phyloP scores from a whole-genome alignment of 1,140 invertebrate genomes.

The Chironomus tepperi region DNA sequence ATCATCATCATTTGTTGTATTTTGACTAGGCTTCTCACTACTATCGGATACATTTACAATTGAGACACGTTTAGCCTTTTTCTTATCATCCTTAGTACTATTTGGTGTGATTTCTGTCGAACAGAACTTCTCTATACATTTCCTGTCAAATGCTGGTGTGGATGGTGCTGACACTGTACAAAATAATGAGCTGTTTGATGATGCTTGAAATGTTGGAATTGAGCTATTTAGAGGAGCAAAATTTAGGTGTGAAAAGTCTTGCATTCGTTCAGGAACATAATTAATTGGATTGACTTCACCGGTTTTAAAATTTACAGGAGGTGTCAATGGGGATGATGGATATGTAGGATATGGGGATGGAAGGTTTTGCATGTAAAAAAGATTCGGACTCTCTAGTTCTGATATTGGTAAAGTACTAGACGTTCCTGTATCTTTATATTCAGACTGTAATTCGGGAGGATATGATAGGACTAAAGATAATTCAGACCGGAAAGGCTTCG shows the following conservation, averaged over 20 bases:
- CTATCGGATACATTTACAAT: not conserved
- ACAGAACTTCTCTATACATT: not conserved
- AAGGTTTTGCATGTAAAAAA: not conserved
- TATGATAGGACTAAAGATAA: conserved; percentile 38
- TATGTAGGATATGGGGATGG: not conserved
- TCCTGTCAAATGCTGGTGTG: not conserved
- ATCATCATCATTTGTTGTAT: not conserved
- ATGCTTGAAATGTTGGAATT: not conserved
- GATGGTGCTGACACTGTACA: not conserved
- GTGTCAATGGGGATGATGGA: not conserved
- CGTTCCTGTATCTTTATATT: conserved; percentile 28
- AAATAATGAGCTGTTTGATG: conserved; percentile 17
- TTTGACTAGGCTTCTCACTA: not conserved
- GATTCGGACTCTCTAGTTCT: not conserved
- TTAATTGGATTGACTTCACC: not conserved
- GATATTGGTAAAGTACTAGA: not conserved
- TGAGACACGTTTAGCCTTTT: not conserved
- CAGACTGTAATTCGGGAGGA: conserved; percentile 29
- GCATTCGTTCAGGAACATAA: not conserved
- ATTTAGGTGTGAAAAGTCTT: not conserved
- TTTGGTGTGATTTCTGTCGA: not conserved
- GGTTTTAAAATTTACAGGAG: not conserved
- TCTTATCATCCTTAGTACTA: not conserved
- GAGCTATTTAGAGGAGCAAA: not conserved
- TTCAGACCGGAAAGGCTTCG: conserved; percentile 38